A percentile compares a stretch with the other conserved stretches of the same genome.
Conservation (phyloP, 2,888 invertebrate species). For the Tenodera sinensis region DNA sequence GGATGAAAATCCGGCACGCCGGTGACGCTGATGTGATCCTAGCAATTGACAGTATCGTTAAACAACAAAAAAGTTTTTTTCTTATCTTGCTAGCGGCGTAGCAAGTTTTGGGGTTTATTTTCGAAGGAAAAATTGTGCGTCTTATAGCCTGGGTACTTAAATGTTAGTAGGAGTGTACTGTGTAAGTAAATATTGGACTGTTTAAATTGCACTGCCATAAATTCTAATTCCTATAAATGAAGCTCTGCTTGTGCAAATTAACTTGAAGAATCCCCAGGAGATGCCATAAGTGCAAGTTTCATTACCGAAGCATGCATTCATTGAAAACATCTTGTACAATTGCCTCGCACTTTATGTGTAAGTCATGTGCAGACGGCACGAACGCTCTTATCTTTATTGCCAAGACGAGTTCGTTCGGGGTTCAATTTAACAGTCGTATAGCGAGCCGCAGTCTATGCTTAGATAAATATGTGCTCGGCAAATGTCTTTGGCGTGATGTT, state of each 20-base stretch:
- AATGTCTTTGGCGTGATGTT: background rate
- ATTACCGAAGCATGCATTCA: background rate
- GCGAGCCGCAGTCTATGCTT: background rate
- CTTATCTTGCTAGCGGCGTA: no score
- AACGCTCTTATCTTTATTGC: background rate
- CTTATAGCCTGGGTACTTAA: no score
- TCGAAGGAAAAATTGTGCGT: no score
- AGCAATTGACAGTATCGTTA: no score
- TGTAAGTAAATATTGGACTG: no score
- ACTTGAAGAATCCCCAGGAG: background rate
- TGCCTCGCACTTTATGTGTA: background rate
- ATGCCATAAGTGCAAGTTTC: background rate
- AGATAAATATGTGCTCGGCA: background rate
- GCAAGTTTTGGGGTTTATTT: no score
- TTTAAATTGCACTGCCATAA: no score
- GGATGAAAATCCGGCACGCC: no score
- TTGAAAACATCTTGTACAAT: background rate
- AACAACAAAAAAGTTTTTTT: no score
- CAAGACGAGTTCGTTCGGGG: background rate
- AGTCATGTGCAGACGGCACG: background rate
- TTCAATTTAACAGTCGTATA: background rate
- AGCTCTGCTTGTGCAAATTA: background rate
- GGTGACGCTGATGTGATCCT: no score
- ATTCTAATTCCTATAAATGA: no score
- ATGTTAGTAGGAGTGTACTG: no score